Evolutionary conservation across 2,888 invertebrate genomes (phyloP).

Genomic region (Amiota minor): DNA sequence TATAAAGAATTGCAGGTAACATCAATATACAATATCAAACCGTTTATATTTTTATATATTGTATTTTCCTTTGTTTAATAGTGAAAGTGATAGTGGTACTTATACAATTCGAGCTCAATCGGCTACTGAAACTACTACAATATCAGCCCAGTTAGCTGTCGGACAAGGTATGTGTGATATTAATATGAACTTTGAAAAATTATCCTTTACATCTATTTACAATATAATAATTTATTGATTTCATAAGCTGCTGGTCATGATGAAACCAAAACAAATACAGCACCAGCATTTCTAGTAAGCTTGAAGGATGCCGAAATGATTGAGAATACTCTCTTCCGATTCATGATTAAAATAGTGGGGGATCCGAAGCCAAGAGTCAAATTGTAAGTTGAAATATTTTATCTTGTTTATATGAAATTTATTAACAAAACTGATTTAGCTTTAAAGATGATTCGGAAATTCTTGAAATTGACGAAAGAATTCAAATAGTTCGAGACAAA

Average conservation of each 20-base stretch:
- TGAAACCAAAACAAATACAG: conserved; percentile 83
- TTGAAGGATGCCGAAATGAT: conserved; percentile 91
- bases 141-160: conserved; percentile 90
- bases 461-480: conserved; percentile 78
- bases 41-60: neutral
- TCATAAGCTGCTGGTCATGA: conserved; percentile 76
- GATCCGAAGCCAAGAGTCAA: conserved; percentile 91
- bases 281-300: conserved; percentile 88
- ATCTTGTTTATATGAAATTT: neutral
- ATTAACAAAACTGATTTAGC: conserved; percentile 74
- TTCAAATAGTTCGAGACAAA: conserved; percentile 82
- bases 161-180: conserved; percentile 86
- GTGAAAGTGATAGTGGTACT: conserved; percentile 87
- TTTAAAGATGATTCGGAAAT: conserved; percentile 87
- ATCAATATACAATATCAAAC: neutral
- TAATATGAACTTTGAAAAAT: neutral
- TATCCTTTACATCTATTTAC: neutral
- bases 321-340: conserved; percentile 88
- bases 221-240: too few species aligned
- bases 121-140: conserved; percentile 84
- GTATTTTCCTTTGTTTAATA: conserved; percentile 45
- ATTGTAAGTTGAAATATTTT: conserved; percentile 82
- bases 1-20: conserved; percentile 79
- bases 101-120: conserved; percentile 93
- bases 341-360: conserved; percentile 90